A percentile compares a stretch with the other conserved stretches of the same genome.
These are phyloP conservation scores for Sceliomorpha sp. DNA, from an alignment of 2,888 invertebrate genomes.

Conservation along the genomic window DNA sequence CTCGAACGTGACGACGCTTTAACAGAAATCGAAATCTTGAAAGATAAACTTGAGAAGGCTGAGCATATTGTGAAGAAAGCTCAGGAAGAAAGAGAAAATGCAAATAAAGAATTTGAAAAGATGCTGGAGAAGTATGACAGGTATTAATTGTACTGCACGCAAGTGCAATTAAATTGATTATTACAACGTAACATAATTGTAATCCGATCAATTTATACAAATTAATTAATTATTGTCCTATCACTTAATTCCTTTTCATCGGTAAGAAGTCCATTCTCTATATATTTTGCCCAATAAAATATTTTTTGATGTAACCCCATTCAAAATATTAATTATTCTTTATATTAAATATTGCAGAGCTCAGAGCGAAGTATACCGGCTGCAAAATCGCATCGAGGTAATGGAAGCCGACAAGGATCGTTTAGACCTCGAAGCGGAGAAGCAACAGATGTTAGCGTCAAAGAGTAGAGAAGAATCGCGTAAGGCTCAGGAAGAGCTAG, in stretches of 20 bases:
- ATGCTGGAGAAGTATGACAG: conserved; percentile 95
- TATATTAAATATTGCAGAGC: conserved; percentile 85
- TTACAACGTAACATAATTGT: too few species aligned
- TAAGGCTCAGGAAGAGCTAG: conserved; percentile 92
- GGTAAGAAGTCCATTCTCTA: too few species aligned
- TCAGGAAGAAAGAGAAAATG: conserved; percentile 92
- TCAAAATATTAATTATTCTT: too few species aligned
- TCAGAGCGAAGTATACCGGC: conserved; percentile 93
- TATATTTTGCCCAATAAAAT: too few species aligned
- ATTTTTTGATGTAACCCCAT: too few species aligned
- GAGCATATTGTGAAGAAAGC: conserved; percentile 90
- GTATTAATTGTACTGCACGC: conserved; percentile 81
- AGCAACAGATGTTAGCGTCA: conserved; percentile 88
- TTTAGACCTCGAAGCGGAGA: conserved; percentile 91
- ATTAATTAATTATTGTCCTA: too few species aligned
- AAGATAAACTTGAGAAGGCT: conserved; percentile 94
- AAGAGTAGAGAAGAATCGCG: conserved; percentile 93
- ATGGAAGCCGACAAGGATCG: conserved; percentile 93
- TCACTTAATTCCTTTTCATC: too few species aligned
- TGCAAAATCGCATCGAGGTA: conserved; percentile 93
- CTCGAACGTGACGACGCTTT: conserved; percentile 92
- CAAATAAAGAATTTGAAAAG: conserved; percentile 95
- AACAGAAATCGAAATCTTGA: conserved; percentile 91
- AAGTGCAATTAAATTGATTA: too few species aligned
- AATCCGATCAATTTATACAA: too few species aligned